phyloP scores from a whole-genome alignment of 2,113 vertebrate genomes.

The Apodemus speciosus region DNA sequence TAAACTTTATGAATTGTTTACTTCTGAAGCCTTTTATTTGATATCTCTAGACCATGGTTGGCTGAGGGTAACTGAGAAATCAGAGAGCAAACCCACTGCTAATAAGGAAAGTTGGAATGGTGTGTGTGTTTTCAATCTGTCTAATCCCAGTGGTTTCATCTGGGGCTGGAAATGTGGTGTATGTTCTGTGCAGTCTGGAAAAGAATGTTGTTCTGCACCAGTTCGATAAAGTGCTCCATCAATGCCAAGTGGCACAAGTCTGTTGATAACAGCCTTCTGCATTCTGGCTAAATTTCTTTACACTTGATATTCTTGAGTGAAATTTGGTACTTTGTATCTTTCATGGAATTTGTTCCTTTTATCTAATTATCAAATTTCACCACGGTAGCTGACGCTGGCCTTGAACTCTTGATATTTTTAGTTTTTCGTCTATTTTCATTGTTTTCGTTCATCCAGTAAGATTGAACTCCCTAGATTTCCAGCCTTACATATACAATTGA shows the following conservation, averaged over 20 bases:
- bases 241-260: neutral
- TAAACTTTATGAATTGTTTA: neutral
- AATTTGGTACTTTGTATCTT: conserved; percentile 1
- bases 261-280: neutral
- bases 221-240: neutral
- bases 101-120: neutral
- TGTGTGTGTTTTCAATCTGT: neutral
- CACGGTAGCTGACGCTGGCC: neutral
- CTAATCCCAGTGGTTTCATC: neutral
- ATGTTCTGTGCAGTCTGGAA: neutral
- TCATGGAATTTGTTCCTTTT: conserved; percentile 21
- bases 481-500: neutral
- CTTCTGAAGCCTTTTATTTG: neutral
- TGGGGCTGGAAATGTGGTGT: neutral
- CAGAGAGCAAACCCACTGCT: neutral
- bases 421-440: neutral
- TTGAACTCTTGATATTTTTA: neutral
- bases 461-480: neutral
- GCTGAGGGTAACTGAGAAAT: neutral
- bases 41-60: neutral
- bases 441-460: neutral
- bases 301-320: neutral
- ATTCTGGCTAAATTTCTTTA: neutral
- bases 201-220: neutral
- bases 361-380: neutral